These are phyloP conservation scores for Ellobius talpinus DNA, from an alignment of 2,113 vertebrate genomes.

Conservation along the genomic window DNA sequence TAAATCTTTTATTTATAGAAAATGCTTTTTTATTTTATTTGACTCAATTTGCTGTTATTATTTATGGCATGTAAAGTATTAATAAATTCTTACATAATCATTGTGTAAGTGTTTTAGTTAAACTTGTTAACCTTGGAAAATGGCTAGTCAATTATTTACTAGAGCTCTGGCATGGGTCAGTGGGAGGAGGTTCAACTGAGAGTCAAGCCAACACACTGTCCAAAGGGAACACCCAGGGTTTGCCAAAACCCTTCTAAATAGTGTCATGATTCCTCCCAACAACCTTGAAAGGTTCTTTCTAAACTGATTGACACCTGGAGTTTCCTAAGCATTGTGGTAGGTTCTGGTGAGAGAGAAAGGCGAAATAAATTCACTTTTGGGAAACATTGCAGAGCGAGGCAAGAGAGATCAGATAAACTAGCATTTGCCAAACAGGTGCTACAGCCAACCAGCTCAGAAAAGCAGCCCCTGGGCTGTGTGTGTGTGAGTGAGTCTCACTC, in stretches of 20 bases:
- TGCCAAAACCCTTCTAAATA: not conserved
- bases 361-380: not conserved
- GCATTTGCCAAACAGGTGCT: not conserved
- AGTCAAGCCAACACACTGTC: not conserved
- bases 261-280: not conserved
- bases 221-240: not conserved
- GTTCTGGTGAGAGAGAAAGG: not conserved
- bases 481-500: no score
- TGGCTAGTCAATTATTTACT: not conserved
- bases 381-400: not conserved
- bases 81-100: not conserved
- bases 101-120: not conserved
- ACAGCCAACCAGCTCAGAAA: not conserved
- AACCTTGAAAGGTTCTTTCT: not conserved
- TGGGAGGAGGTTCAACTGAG: not conserved
- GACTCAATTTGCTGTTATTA: constrained; percentile 11
- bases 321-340: not conserved
- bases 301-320: not conserved
- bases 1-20: not conserved
- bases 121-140: constrained; percentile 20
- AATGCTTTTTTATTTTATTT: not conserved
- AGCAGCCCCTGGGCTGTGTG: not conserved
- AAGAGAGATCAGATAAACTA: not conserved
- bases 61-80: not conserved
- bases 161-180: not conserved